A percentile compares a stretch with the other conserved stretches of the same genome.
phyloP scores from a whole-genome alignment of 2,797 vertebrate species.

The Meriones psammophilus region DNA sequence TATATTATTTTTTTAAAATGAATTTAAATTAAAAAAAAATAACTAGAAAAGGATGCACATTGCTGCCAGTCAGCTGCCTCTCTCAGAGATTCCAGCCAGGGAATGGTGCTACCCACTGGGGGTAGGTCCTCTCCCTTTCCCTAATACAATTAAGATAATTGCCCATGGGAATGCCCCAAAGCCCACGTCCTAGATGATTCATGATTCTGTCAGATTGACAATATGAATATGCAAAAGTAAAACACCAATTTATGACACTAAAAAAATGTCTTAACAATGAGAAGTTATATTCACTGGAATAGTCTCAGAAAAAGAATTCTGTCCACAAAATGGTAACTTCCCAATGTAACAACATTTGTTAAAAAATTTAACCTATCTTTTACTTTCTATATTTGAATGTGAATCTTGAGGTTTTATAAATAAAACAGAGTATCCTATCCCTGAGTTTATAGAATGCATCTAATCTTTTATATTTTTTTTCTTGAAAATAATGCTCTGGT shows the following conservation, averaged over 20 bases:
- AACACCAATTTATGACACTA: background rate
- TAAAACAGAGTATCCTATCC: background rate
- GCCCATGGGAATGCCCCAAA: background rate
- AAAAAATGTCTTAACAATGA: background rate
- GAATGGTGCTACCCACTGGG: background rate
- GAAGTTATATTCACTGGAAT: background rate
- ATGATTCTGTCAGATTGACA: background rate
- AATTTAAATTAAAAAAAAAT: no score
- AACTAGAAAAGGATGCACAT: no score
- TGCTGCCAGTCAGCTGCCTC: background rate
- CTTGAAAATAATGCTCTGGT: constrained; percentile 41
- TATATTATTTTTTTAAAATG: no score
- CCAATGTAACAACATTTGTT: background rate
- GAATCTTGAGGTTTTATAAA: constrained; percentile 42
- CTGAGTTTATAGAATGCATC: background rate
- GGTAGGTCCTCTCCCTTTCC: background rate
- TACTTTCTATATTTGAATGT: constrained; percentile 35
- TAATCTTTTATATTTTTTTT: constrained; percentile 42
- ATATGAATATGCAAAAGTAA: background rate
- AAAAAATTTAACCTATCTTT: background rate
- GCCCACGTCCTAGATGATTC: background rate
- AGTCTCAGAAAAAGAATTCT: background rate
- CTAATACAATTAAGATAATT: background rate
- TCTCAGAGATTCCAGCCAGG: background rate
- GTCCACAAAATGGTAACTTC: background rate